Evolutionary conservation across 2,888 invertebrate species (phyloP), one percentile per base, ranked within the genome.

Genomic region (Diarsia brunnea): DNA sequence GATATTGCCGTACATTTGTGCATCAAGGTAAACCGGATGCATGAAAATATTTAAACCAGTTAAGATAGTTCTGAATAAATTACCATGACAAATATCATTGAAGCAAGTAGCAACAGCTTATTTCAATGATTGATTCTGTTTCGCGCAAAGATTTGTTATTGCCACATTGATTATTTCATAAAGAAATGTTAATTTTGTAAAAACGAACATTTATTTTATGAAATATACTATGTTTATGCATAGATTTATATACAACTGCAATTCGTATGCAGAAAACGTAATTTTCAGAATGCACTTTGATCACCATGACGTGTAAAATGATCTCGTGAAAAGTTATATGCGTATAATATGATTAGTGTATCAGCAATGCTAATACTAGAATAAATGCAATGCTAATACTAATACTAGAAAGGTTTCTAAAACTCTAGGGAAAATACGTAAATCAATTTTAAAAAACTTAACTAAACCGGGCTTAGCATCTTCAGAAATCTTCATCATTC

Each of bases 1-100:
- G 73, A 68, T 65, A 64, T 69, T 60, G 60, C 61, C 14, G 45
- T 38, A 12, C 74, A 74, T 76, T 85, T 49, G 72, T 82, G 76
- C 74, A 85, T 79, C 86, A 85, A 82, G 86, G 83, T 16, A 27
- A 84, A 10, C 79, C 14, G 60, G 86, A 69, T 85, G 83, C 83
- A 71, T 8, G 27, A 19, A 71, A 51, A 72, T 53, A 69, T 7
- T 24, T n/a, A 69, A 49, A 73, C 61, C n/a, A 24, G 51, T 21
- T 5, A 27, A 67, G 69, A 60, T 27, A 58, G 19, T 60, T 60
- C n/a, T 16, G 43, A 63, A 63, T 63, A 65, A 58, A 79, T 78
- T 68, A 68, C 5, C 58, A 16, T 21, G 49, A 71, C 2, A 70
- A 65, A 55, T 65, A 68, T 38, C n/a, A 64, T 67, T 45, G 12